These are phyloP conservation scores for Alligator sinensis DNA, from an alignment of 2,113 vertebrate species.

Conservation along the genomic window DNA sequence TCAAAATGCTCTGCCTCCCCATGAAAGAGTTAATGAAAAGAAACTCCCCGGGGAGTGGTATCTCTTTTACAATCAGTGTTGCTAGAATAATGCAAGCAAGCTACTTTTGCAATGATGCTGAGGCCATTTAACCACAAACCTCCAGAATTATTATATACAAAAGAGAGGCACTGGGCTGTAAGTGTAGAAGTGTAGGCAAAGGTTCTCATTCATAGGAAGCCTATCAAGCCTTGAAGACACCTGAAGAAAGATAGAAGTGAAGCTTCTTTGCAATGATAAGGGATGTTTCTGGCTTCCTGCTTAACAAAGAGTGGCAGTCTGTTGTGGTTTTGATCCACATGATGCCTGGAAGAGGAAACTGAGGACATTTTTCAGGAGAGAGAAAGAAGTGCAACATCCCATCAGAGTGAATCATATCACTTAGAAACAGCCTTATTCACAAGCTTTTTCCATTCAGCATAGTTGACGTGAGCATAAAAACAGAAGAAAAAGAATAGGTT, in stretches of 20 bases:
- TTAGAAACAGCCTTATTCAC: constrained; percentile 74
- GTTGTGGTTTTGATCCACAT: constrained; percentile 72
- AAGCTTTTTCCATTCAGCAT: constrained; percentile 68
- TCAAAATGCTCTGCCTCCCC: background rate
- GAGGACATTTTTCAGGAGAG: constrained; percentile 26
- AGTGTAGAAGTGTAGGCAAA: background rate
- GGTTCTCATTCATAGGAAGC: constrained; percentile 2
- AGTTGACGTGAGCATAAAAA: constrained; percentile 17
- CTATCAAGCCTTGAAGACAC: constrained; percentile 48
- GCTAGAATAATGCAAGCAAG: constrained; percentile 59
- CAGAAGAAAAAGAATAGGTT: background rate
- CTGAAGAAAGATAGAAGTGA: constrained; percentile 41
- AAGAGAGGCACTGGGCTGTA: background rate
- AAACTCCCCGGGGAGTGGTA: background rate
- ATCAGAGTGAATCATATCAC: constrained; percentile 68
- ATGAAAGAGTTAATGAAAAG: constrained; percentile 54
- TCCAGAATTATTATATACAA: constrained; percentile 30
- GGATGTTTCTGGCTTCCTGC: constrained; percentile 18
- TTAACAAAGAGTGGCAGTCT: constrained; percentile 53
- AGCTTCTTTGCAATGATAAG: constrained; percentile 53
- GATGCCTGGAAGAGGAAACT: constrained; percentile 58
- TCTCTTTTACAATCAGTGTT: constrained; percentile 64
- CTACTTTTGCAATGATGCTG: constrained; percentile 49
- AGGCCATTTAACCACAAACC: constrained; percentile 58
- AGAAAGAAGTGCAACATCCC: constrained; percentile 69